Evolutionary conservation across 2,113 vertebrate species (phyloP).

Genomic region (Callocephalon fimbriatum): DNA sequence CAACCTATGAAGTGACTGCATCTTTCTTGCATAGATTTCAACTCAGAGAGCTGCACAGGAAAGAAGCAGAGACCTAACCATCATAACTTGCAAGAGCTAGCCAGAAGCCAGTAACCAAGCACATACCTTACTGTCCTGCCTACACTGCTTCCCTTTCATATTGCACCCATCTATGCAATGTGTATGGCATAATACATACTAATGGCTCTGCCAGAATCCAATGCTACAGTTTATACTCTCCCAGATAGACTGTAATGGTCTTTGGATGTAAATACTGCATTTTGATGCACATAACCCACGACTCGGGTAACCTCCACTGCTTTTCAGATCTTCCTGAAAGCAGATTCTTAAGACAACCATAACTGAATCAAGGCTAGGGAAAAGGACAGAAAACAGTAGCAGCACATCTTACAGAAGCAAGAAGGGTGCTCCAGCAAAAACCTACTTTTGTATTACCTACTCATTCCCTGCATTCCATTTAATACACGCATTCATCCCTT

Average conservation of each 20-base stretch:
- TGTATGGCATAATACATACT: accelerated
- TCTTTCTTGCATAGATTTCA: neutral
- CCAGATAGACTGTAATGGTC: accelerated
- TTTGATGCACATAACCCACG: neutral
- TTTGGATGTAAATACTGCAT: neutral
- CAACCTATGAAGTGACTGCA: neutral
- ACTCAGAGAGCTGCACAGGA: neutral
- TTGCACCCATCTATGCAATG: accelerated
- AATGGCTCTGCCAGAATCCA: neutral
- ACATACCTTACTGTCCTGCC: accelerated
- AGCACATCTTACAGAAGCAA: neutral
- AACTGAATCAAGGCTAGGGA: neutral
- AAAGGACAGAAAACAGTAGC: neutral
- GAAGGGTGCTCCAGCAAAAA: neutral
- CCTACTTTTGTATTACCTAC: neutral
- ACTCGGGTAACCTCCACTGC: accelerated
- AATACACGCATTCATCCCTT: accelerated
- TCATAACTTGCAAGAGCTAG: accelerated
- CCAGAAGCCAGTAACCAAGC: neutral
- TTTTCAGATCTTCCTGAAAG: neutral
- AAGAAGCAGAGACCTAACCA: neutral
- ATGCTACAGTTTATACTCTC: accelerated
- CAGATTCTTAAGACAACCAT: accelerated
- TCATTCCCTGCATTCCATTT: neutral
- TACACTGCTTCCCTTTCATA: accelerated